Base-by-base conservation (phyloP, 2,113 vertebrate species). In the Stegastes partitus region DNA sequence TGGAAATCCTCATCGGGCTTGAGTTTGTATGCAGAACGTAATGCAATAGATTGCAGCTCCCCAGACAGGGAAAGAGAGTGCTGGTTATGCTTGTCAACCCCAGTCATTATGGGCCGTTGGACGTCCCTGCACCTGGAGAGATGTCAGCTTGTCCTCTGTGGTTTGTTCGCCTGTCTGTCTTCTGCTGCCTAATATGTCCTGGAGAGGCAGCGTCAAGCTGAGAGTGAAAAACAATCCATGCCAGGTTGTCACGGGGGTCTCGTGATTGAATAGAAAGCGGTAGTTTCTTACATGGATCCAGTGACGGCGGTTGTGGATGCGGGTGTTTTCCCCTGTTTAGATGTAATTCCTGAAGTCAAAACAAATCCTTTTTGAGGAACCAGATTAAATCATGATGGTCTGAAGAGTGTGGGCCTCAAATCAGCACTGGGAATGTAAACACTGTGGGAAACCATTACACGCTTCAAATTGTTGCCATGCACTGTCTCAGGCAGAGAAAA, bases 301-400 rank as follows among this genome's bases (percentile, higher is more conserved):
- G 50, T 21, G 53, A 79, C 49, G 2, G 51, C 89, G 88, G 81
- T 57, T 23, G 68, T 42, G 11, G 86, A 68, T 77, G 83, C 78
- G 53, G 31, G 76, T 45, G 73, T 71, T 88, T 87, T 82, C 66
- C 66, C 64, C 47, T 47, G 68, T 85, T 70, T 59, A 77, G 79
- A 90, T 90, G 62, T 77, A 67, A 81, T 86, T 79, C 72, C 55
- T 45, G 72, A 86, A 73, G 85, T 86, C 86, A 85, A 89, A 94
- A 92, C 88, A 92, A 92, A 82, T 72, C 39, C 23, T 74, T 77
- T 82, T 77, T 4, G 0, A 12, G 26, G 77, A 68, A 71, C 53
- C 68, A 21, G 74, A 91, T 88, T 55, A 77, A 80, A 83, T 86
- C 51, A 18, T 18, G 18, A n/a, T 39, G 42, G 57, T 65, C 19